Evolutionary conservation across 2,888 invertebrate genomes (phyloP).

Genomic region (Cataglyphis rosenhaueri): DNA sequence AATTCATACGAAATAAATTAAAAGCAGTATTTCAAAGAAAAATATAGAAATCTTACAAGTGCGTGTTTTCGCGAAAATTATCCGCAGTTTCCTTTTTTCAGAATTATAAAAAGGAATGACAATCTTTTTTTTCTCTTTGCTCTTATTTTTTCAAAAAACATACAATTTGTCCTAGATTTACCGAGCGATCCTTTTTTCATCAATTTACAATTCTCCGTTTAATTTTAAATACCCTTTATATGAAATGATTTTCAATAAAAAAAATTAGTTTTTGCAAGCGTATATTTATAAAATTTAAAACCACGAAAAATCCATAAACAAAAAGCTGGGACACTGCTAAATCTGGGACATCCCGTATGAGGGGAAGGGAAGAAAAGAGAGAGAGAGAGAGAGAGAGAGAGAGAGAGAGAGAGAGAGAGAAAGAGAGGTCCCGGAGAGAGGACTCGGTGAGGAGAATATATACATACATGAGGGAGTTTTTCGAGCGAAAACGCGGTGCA

Average conservation of each 20-base stretch:
- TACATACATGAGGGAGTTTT: conserved; percentile 19
- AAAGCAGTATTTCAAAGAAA: conserved; percentile 6
- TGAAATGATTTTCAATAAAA: background rate
- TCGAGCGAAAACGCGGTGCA: conserved; percentile 70
- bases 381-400: background rate
- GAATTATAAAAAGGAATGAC: background rate
- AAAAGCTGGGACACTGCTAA: background rate
- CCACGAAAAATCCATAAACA: background rate
- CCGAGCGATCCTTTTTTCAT: background rate
- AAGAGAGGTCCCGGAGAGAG: conserved; percentile 13
- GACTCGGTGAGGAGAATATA: conserved; percentile 26
- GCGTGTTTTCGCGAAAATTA: background rate
- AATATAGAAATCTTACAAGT: background rate
- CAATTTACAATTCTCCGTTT: background rate
- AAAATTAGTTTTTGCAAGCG: background rate
- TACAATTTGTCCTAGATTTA: background rate
- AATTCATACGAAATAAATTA: conserved; percentile 25
- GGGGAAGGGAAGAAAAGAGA: background rate
- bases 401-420: background rate
- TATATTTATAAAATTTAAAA: conserved; percentile 1
- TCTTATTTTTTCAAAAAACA: background rate
- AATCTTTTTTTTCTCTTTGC: conserved; percentile 11
- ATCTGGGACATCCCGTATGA: conserved; percentile 23
- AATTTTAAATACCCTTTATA: background rate
- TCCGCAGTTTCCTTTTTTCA: background rate